Conservation (phyloP, 2,888 invertebrate genomes). For the Lochmaea capreae region DNA sequence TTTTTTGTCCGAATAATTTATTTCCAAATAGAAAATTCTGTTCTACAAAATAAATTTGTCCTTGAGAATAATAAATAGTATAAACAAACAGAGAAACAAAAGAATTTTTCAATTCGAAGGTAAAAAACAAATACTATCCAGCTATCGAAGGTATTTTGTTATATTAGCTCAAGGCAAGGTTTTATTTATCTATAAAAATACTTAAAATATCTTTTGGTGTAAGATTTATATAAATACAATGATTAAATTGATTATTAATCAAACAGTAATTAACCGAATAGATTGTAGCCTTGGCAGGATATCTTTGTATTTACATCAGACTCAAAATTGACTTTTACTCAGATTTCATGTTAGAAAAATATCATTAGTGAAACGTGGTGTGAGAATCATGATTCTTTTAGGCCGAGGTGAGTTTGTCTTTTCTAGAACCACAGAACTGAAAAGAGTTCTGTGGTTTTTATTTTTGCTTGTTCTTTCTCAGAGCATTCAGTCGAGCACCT, state of each 20-base stretch:
- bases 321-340: constrained; percentile 7
- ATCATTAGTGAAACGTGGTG: neutral
- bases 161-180: constrained; percentile 31
- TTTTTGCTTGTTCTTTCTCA: no score
- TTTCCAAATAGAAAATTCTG: no score
- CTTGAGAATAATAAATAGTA: no score
- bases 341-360: neutral
- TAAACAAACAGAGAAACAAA: no score
- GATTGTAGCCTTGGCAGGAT: constrained; percentile 14
- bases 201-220: constrained; percentile 24
- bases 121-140: no score
- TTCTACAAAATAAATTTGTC: no score
- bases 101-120: no score
- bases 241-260: constrained; percentile 24
- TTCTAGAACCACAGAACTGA: no score
- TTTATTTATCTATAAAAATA: constrained; percentile 24
- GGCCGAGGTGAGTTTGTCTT: neutral
- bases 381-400: neutral
- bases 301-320: constrained; percentile 2
- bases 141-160: constrained; percentile 15
- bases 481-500: no score
- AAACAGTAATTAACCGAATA: constrained; percentile 20
- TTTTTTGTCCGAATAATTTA: no score
- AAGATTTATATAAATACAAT: constrained; percentile 14
- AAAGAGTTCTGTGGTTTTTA: no score